A percentile compares a stretch with the other conserved stretches of the same genome.
Conservation (phyloP, 2,797 vertebrate genomes). For the Rhabdophis nuchalis region DNA sequence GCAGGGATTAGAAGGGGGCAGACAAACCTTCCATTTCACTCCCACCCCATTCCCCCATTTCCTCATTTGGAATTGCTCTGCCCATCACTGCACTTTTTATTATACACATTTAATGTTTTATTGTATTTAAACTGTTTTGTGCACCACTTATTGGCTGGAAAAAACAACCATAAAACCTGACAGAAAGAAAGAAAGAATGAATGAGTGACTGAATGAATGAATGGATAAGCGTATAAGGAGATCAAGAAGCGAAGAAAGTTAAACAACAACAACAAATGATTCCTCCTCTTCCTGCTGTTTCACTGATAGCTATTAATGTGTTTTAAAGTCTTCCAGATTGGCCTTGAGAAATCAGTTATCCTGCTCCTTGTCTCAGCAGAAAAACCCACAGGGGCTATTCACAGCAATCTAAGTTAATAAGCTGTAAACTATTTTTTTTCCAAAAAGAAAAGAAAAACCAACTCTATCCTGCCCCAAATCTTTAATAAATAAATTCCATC, state of each 20-base stretch:
- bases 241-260: slow-evolving; percentile 15
- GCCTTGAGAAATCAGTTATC: slow-evolving; percentile 64
- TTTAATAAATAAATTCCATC: slow-evolving; percentile 60
- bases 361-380: slow-evolving; percentile 55
- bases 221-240: slow-evolving; percentile 38
- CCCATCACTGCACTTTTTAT: background rate
- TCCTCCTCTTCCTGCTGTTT: slow-evolving; percentile 64
- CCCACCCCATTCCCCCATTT: background rate
- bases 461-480: slow-evolving; percentile 29
- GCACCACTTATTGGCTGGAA: background rate
- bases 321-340: slow-evolving; percentile 65
- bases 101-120: background rate
- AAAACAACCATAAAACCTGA: background rate
- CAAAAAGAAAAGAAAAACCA: slow-evolving; percentile 28
- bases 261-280: slow-evolving; percentile 28
- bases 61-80: background rate
- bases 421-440: slow-evolving; percentile 65
- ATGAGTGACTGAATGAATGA: background rate
- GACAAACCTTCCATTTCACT: background rate
- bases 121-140: background rate
- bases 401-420: slow-evolving; percentile 70
- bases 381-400: slow-evolving; percentile 64
- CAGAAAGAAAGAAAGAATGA: slow-evolving; percentile 43
- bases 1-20: background rate
- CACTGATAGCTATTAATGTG: slow-evolving; percentile 59